Conservation (phyloP, 2,888 invertebrate species). For the Drosophila fungiperda region DNA sequence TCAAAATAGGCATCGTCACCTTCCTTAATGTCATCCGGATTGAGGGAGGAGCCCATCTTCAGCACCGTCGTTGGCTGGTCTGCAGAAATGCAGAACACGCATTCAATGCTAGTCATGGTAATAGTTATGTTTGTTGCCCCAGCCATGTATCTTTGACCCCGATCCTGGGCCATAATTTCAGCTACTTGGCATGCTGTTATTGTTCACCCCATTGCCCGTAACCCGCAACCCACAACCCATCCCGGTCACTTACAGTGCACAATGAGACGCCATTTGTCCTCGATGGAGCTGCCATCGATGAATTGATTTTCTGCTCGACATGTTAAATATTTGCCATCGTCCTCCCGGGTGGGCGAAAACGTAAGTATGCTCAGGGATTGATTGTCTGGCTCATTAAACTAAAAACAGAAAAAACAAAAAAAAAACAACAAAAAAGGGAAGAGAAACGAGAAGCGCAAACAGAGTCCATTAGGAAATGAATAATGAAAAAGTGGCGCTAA, state of each 20-base stretch:
- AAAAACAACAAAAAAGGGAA: not conserved
- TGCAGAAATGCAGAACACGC: constrained; percentile 86
- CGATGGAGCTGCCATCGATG: constrained; percentile 92
- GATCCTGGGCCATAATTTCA: constrained; percentile 53
- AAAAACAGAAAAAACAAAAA: constrained; percentile 65
- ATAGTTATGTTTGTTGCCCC: not conserved
- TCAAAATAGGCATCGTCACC: constrained; percentile 96
- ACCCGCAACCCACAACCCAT: not conserved
- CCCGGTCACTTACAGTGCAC: constrained; percentile 92
- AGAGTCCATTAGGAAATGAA: constrained; percentile 81
- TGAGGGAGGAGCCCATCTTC: constrained; percentile 93
- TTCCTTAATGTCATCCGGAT: constrained; percentile 95
- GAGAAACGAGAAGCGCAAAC: constrained; percentile 56
- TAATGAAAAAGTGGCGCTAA: constrained; percentile 64
- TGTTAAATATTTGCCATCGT: constrained; percentile 95
- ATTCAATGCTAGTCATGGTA: not conserved
- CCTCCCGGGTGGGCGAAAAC: constrained; percentile 93
- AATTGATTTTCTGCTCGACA: constrained; percentile 95
- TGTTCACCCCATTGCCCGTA: not conserved
- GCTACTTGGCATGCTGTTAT: not conserved
- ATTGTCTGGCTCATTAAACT: constrained; percentile 93
- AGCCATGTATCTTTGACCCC: constrained; percentile 17
- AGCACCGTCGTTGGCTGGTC: constrained; percentile 92
- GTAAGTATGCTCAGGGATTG: constrained; percentile 93
- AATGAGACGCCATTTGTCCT: constrained; percentile 94